These are phyloP conservation scores for Promerops cafer DNA, from an alignment of 2,113 vertebrate species.

Conservation along the genomic window DNA sequence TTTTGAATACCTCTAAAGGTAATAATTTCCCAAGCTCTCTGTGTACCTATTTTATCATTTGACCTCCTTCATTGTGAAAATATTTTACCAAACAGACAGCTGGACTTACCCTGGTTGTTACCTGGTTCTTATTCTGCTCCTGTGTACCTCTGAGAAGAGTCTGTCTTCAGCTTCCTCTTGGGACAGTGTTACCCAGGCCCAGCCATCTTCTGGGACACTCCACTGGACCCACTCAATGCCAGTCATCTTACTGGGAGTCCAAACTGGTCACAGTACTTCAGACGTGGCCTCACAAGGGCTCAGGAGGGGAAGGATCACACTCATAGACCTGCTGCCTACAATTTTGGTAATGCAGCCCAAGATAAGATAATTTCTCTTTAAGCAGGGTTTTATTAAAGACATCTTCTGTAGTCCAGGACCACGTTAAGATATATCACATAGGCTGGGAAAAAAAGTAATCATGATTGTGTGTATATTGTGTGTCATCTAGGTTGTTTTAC, in stretches of 20 bases:
- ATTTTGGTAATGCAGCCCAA: neutral
- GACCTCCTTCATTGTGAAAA: neutral
- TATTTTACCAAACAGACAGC: neutral
- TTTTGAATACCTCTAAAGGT: neutral
- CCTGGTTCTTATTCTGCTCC: neutral
- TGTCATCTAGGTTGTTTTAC: neutral
- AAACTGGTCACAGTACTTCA: neutral
- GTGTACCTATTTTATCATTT: neutral
- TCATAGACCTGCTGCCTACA: neutral
- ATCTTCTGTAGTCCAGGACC: neutral
- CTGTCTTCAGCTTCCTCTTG: neutral
- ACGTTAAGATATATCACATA: neutral
- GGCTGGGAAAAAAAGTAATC: neutral
- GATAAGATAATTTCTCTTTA: accelerated
- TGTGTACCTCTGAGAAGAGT: neutral
- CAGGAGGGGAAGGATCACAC: neutral
- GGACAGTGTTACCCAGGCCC: neutral
- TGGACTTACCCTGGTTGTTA: neutral
- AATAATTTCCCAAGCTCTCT: neutral
- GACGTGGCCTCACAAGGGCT: neutral
- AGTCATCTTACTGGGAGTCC: neutral
- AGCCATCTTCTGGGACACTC: neutral
- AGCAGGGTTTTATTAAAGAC: neutral
- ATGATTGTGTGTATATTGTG: neutral
- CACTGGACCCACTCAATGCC: neutral